Conservation (phyloP, 1,140 invertebrate genomes). For the Drosophila subobscura region DNA sequence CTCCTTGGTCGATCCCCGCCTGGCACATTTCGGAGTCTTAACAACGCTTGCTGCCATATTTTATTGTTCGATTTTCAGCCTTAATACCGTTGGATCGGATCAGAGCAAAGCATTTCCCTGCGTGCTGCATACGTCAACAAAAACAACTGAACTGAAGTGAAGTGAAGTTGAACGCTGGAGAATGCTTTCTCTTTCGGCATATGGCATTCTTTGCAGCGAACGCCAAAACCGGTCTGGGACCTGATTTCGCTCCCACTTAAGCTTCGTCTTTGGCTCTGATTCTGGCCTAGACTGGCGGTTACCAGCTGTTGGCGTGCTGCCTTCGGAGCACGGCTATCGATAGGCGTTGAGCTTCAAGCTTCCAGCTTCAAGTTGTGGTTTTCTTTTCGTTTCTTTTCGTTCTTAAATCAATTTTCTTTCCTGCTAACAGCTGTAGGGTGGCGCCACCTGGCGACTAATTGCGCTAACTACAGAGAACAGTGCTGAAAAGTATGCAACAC, state of each 20-base stretch:
- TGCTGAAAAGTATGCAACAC: slow-evolving; percentile 1
- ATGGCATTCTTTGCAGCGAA: slow-evolving; percentile 51
- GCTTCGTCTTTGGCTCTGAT: slow-evolving; percentile 24
- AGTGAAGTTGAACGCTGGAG: slow-evolving; percentile 14
- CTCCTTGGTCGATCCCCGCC: slow-evolving; percentile 34
- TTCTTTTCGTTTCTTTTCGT: too few relatives aligned
- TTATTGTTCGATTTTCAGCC: too few relatives aligned
- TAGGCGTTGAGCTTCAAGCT: too few relatives aligned
- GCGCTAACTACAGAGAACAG: too few relatives aligned
- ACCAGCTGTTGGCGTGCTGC: slow-evolving; percentile 16
- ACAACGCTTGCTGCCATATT: slow-evolving; percentile 64
- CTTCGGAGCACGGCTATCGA: too few relatives aligned
- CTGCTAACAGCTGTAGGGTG: too few relatives aligned
- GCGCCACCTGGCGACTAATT: neutral
- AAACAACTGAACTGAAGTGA: slow-evolving; percentile 21
- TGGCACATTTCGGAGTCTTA: slow-evolving; percentile 48
- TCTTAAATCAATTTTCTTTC: too few relatives aligned
- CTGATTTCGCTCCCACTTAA: neutral
- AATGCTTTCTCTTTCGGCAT: slow-evolving; percentile 72
- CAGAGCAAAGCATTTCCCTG: slow-evolving; percentile 3
- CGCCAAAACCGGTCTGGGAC: slow-evolving; percentile 64
- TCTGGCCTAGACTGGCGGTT: neutral
- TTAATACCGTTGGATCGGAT: too few relatives aligned
- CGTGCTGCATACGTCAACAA: slow-evolving; percentile 67
- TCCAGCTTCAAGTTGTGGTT: too few relatives aligned